A percentile compares a stretch with the other conserved stretches of the same genome.
phyloP scores from a whole-genome alignment of 1,140 invertebrate genomes.

The Pseudoatta argentina region DNA sequence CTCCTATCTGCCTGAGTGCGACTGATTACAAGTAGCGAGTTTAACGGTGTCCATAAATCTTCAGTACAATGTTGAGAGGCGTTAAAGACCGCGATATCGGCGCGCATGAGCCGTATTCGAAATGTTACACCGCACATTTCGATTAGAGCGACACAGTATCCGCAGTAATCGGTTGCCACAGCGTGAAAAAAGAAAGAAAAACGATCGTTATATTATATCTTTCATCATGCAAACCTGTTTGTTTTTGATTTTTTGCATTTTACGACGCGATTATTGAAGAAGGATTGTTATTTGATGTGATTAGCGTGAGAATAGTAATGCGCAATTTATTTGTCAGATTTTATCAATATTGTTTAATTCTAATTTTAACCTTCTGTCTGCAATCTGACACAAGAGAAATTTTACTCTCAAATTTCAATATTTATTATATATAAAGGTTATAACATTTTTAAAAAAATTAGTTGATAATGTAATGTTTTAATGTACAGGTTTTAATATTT shows the following conservation, averaged over 20 bases:
- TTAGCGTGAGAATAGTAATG: neutral
- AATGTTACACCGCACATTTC: slow-evolving; percentile 23
- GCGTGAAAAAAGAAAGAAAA: neutral
- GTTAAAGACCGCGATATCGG: slow-evolving; percentile 66
- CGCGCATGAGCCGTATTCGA: slow-evolving; percentile 39
- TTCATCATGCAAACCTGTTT: slow-evolving; percentile 21
- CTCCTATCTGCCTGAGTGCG: slow-evolving; percentile 41
- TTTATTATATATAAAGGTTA: too few species aligned
- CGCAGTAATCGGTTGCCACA: neutral
- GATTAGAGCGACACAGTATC: slow-evolving; percentile 4
- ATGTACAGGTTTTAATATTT: too few species aligned
- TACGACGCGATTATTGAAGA: neutral
- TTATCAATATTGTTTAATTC: neutral
- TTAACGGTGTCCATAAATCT: slow-evolving; percentile 69
- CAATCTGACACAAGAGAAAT: too few species aligned
- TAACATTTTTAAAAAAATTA: too few species aligned
- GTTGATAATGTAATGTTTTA: too few species aligned
- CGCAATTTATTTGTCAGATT: slow-evolving; percentile 4
- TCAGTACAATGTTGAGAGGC: slow-evolving; percentile 43
- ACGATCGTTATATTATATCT: slow-evolving; percentile 26
- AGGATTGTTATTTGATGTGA: neutral
- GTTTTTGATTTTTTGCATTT: slow-evolving; percentile 48
- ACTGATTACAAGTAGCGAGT: slow-evolving; percentile 68
- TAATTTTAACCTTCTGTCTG: neutral
- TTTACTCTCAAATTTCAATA: too few species aligned